Evolutionary conservation across 1,140 invertebrate genomes (phyloP).

Genomic region (Eumaeus atala): DNA sequence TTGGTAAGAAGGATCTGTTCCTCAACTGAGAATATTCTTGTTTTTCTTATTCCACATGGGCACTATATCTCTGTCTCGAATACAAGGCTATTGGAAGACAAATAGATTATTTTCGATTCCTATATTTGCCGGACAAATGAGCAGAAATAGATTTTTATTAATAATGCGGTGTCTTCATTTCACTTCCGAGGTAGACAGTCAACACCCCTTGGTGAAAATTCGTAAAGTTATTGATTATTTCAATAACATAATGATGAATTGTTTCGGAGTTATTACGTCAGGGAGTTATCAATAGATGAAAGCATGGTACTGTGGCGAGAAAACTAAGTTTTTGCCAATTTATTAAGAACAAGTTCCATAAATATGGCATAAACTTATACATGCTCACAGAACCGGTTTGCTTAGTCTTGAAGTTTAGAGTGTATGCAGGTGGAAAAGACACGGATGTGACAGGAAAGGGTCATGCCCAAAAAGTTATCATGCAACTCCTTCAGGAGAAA

Average conservation of each 20-base stretch:
- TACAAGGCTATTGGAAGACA: slow-evolving; percentile 44
- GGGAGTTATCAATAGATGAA: slow-evolving; percentile 47
- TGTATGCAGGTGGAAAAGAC: background rate
- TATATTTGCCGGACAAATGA: slow-evolving; percentile 31
- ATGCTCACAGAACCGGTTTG: no score
- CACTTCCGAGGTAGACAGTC: slow-evolving; percentile 20
- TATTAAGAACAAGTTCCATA: no score
- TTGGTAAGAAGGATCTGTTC: no score
- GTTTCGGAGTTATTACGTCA: slow-evolving; percentile 38
- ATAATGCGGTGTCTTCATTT: slow-evolving; percentile 40
- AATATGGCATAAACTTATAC: no score
- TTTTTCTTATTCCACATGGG: slow-evolving; percentile 47
- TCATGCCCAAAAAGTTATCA: background rate
- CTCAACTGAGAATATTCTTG: no score
- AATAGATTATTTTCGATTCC: slow-evolving; percentile 32
- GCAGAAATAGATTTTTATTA: slow-evolving; percentile 35
- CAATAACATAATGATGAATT: slow-evolving; percentile 35
- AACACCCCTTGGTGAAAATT: slow-evolving; percentile 27
- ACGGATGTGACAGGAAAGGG: background rate
- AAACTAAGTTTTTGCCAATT: no score
- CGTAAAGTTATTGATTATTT: slow-evolving; percentile 32
- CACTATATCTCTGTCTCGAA: slow-evolving; percentile 30
- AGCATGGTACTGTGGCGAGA: no score
- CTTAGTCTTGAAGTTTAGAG: no score
- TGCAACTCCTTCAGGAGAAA: slow-evolving; percentile 1